phyloP scores from a whole-genome alignment of 2,888 invertebrate species.

The Diabrotica balteata region DNA sequence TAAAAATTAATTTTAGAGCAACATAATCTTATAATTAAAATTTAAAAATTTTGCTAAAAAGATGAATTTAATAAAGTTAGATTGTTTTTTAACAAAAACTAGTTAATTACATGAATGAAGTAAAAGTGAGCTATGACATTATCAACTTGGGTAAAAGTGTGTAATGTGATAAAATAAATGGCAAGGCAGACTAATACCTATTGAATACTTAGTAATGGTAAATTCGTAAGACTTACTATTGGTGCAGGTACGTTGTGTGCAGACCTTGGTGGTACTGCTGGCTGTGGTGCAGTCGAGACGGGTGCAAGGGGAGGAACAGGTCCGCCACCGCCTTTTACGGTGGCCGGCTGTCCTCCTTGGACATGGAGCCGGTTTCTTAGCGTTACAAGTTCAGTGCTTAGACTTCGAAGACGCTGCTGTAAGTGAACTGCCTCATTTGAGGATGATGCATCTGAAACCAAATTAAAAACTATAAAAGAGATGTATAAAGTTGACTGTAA shows the following conservation, averaged over 20 bases:
- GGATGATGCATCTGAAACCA: conserved; percentile 84
- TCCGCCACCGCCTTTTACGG: conserved; percentile 58
- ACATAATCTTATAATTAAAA: too few species aligned
- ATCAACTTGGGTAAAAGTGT: too few species aligned
- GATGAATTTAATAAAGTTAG: too few species aligned
- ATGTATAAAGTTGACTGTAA: too few species aligned
- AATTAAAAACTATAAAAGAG: not conserved
- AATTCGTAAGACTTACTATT: conserved; percentile 33
- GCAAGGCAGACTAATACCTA: too few species aligned
- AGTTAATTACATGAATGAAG: too few species aligned
- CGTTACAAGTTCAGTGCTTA: conserved; percentile 91
- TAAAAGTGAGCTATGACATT: too few species aligned
- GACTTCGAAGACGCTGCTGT: conserved; percentile 87
- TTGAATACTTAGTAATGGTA: too few species aligned
- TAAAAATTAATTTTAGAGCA: too few species aligned
- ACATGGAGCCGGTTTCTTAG: conserved; percentile 89
- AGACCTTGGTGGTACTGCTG: conserved; percentile 56
- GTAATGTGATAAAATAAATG: too few species aligned
- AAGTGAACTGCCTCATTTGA: conserved; percentile 94
- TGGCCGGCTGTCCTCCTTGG: conserved; percentile 63
- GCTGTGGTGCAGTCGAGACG: conserved; percentile 54
- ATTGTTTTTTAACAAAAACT: too few species aligned
- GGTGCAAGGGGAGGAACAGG: conserved; percentile 26
- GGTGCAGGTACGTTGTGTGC: conserved; percentile 42
- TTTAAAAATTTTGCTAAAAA: too few species aligned